phyloP scores from a whole-genome alignment of 1,140 invertebrate species.

The Paracyclopina nana region DNA sequence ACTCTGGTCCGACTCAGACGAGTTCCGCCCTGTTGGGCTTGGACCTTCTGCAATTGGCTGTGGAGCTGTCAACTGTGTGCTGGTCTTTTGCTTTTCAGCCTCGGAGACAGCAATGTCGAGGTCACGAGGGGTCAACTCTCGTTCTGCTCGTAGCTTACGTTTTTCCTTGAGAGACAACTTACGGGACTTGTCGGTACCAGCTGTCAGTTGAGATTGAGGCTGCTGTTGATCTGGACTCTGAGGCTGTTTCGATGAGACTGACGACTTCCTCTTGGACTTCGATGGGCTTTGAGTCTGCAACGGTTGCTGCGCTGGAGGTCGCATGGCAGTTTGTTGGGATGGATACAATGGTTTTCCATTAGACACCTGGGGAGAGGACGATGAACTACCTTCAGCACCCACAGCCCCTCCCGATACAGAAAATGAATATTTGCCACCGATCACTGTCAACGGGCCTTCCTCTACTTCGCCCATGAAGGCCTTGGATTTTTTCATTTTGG shows the following conservation, averaged over 20 bases:
- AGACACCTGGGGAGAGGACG: not conserved
- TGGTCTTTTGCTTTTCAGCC: too few species aligned
- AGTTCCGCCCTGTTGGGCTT: too few species aligned
- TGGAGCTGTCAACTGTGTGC: too few species aligned
- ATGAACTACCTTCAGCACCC: too few species aligned
- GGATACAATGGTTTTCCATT: conserved; percentile 2
- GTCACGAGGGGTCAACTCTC: conserved; percentile 1
- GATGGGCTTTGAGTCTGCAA: not conserved
- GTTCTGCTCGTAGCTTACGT: conserved; percentile 11
- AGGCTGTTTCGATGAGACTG: not conserved
- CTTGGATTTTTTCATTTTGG: not conserved
- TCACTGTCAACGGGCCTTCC: conserved; percentile 1
- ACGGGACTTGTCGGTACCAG: conserved; percentile 4
- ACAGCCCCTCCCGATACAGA: not conserved
- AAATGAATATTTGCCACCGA: conserved; percentile 14
- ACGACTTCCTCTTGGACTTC: not conserved
- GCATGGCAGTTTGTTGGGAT: not conserved
- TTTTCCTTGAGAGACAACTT: conserved; percentile 16
- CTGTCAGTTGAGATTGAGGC: too few species aligned
- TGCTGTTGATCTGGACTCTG: not conserved
- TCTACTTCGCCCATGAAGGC: not conserved
- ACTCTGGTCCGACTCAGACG: too few species aligned
- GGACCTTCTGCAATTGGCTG: too few species aligned
- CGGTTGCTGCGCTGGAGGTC: not conserved
- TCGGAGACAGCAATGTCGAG: not conserved